Evolutionary conservation across 1,140 invertebrate genomes (phyloP), one percentile per base, ranked within the genome.

Genomic region (Zeugodacus cucurbitae): DNA sequence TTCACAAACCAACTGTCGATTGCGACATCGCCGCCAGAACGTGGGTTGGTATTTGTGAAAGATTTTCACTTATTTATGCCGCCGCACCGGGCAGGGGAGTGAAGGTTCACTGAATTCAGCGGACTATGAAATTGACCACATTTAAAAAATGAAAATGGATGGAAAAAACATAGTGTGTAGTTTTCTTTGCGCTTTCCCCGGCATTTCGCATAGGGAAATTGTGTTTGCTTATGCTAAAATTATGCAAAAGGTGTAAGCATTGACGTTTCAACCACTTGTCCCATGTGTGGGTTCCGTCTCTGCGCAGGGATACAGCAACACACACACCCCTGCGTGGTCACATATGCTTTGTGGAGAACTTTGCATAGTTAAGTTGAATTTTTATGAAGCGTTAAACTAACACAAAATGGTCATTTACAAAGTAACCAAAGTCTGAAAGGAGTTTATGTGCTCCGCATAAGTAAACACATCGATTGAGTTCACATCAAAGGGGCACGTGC

Each of bases 71-170:
- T 48, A 54, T 10, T 82, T 48, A 82, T 48, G 26, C 4, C 64
- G 4, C 17, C 14, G 0, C 64, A 34, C 29, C 5, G 22, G 14
- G 32, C 17, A 29, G 74, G 74, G 44, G 74, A 82, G 74, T 5
- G 74, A 82, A 82, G n/a, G 41, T 48, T n/a, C n/a, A 82, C n/a
- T n/a, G n/a, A 54, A 48, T 26, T 48, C 74, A 93, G 89, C 90
- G 87, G 91, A 92, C 91, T 91, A 91, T 93, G 92, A 93, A 93
- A 93, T 93, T 92, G 92, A 91, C 91, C 89, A 87, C 90, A 90
- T 92, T 92, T 67, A 86, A 86, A 41, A 70, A 57, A 74, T 88
- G 78, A 41, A 48, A 87, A 86, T 54, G 48, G 58, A 86, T 54
- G 48, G 58, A 44, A 59, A 62, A 22, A 26, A 26, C 17, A 34